phyloP scores from a whole-genome alignment of 2,797 vertebrate genomes.

The Spea hammondii region DNA sequence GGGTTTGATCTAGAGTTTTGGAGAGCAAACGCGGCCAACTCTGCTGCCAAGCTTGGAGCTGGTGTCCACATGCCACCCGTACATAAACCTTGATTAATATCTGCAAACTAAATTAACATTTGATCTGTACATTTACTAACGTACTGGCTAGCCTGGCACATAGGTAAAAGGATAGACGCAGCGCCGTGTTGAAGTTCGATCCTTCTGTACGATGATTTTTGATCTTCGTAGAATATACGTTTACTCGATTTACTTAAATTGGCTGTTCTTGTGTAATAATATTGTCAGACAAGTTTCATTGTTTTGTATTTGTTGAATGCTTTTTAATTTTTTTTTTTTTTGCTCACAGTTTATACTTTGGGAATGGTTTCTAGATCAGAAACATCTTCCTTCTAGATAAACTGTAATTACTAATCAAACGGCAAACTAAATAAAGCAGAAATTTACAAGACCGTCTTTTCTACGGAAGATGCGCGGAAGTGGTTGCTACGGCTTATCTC shows the following conservation, averaged over 20 bases:
- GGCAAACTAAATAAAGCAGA: neutral
- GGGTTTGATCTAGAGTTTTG: no score
- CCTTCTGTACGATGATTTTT: neutral
- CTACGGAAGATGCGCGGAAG: neutral
- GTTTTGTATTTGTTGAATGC: neutral
- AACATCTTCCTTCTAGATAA: neutral
- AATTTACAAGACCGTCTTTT: neutral
- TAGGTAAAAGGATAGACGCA: no score
- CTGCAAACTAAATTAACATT: no score
- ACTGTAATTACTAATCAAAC: slow-evolving; percentile 5
- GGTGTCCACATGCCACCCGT: no score
- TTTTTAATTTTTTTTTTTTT: neutral
- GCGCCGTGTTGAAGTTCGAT: neutral
- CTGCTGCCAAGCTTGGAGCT: no score
- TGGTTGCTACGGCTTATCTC: neutral
- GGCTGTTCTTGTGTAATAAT: neutral
- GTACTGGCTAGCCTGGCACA: no score
- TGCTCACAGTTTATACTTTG: neutral
- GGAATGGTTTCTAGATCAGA: neutral
- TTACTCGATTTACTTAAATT: neutral
- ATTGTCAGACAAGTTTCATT: no score
- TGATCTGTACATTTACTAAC: no score
- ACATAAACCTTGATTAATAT: no score
- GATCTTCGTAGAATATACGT: neutral
- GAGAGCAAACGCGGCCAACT: no score